These are phyloP conservation scores for Clinocottus analis DNA, from an alignment of 2,113 vertebrate species.

Conservation along the genomic window DNA sequence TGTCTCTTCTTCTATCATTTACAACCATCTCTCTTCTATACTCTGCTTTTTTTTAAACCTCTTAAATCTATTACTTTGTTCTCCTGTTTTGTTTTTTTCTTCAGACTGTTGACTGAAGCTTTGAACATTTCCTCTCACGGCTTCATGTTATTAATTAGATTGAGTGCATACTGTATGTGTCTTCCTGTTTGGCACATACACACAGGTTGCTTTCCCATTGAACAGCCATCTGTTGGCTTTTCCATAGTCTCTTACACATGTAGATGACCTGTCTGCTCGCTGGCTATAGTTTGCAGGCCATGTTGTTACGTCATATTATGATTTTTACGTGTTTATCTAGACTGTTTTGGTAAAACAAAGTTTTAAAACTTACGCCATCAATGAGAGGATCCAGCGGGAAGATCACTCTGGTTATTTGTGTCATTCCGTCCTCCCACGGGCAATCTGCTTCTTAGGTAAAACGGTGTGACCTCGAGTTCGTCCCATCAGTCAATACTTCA, in stretches of 20 bases:
- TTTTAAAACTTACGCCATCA: too few relatives aligned
- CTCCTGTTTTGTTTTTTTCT: neutral
- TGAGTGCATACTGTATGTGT: slow-evolving; percentile 28
- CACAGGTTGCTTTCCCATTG: slow-evolving; percentile 40
- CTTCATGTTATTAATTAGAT: slow-evolving; percentile 26
- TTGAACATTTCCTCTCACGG: slow-evolving; percentile 20
- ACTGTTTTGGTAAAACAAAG: too few relatives aligned
- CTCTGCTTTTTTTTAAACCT: neutral
- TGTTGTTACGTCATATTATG: neutral
- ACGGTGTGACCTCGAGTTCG: slow-evolving; percentile 26
- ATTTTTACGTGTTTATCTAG: too few relatives aligned
- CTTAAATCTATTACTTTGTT: slow-evolving; percentile 26
- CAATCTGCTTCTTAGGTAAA: slow-evolving; percentile 23
- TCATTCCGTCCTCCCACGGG: neutral
- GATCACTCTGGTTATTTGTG: slow-evolving; percentile 5
- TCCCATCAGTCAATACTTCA: slow-evolving; percentile 33
- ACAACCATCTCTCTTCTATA: slow-evolving; percentile 11
- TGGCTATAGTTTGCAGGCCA: neutral
- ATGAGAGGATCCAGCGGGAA: slow-evolving; percentile 1
- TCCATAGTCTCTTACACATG: neutral
- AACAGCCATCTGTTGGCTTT: slow-evolving; percentile 55
- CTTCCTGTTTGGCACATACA: slow-evolving; percentile 21
- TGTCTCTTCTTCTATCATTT: slow-evolving; percentile 21
- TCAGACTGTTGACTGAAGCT: slow-evolving; percentile 11
- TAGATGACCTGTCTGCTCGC: slow-evolving; percentile 17